A percentile compares a stretch with the other conserved stretches of the same genome.
phyloP scores from a whole-genome alignment of 2,113 vertebrate genomes.

The Sakesphorus luctuosus region DNA sequence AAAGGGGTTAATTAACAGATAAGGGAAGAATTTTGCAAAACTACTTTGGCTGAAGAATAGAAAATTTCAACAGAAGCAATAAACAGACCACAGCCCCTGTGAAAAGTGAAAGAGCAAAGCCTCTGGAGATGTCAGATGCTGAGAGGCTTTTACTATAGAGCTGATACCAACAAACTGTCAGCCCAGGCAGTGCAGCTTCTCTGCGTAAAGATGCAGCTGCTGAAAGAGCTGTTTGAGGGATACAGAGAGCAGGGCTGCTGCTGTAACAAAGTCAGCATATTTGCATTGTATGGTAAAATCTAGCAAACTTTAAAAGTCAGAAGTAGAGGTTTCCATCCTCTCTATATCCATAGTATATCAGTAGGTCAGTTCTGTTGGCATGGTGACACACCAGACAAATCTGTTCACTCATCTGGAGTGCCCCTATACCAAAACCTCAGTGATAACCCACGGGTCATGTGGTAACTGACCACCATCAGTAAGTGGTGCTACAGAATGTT shows the following conservation, averaged over 20 bases:
- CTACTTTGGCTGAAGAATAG: neutral
- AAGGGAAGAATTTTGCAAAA: slow-evolving; percentile 18
- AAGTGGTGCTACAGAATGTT: no score
- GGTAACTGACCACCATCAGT: accelerated
- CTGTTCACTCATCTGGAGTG: neutral
- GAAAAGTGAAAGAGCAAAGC: neutral
- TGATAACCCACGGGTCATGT: accelerated
- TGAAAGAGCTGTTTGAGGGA: neutral
- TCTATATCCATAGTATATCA: accelerated
- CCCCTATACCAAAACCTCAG: accelerated
- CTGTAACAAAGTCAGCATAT: neutral
- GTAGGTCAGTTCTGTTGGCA: neutral
- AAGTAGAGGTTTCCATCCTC: neutral
- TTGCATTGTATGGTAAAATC: neutral
- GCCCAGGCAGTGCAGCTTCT: neutral
- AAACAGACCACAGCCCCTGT: neutral
- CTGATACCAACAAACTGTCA: neutral
- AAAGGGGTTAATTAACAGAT: slow-evolving; percentile 50
- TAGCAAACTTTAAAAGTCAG: neutral
- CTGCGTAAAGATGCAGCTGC: neutral
- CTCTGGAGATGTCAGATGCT: neutral
- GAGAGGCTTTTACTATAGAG: neutral
- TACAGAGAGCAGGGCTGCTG: neutral
- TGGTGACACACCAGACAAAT: neutral
- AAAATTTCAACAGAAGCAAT: neutral